These are phyloP conservation scores for Antennarius striatus DNA, from an alignment of 2,113 vertebrate species.

Conservation along the genomic window DNA sequence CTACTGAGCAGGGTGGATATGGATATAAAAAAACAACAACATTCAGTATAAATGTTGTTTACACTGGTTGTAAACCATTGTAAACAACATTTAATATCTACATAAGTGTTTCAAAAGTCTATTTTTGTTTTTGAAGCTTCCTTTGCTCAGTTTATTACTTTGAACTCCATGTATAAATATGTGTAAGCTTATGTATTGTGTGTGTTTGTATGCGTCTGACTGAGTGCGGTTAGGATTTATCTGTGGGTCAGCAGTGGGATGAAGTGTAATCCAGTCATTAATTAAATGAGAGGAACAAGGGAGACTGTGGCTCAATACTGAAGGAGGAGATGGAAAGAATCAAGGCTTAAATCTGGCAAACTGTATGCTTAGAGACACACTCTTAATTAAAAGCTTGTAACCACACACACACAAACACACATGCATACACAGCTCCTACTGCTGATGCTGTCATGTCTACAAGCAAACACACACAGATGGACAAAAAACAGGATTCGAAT, in stretches of 20 bases:
- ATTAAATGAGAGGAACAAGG: slow-evolving; percentile 59
- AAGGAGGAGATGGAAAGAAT: slow-evolving; percentile 52
- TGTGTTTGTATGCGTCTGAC: neutral
- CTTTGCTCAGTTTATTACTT: neutral
- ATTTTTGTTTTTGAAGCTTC: slow-evolving; percentile 5
- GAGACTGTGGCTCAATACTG: slow-evolving; percentile 19
- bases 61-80: too few relatives aligned
- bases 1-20: too few relatives aligned
- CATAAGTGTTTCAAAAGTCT: neutral
- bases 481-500: slow-evolving; percentile 61
- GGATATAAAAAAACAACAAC: too few relatives aligned
- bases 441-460: slow-evolving; percentile 36
- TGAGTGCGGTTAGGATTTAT: slow-evolving; percentile 21
- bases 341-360: slow-evolving; percentile 57
- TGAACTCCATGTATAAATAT: neutral
- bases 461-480: slow-evolving; percentile 56
- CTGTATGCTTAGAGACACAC: slow-evolving; percentile 51
- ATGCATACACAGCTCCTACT: slow-evolving; percentile 26
- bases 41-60: too few relatives aligned
- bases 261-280: slow-evolving; percentile 63
- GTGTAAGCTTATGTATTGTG: neutral
- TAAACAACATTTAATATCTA: too few relatives aligned
- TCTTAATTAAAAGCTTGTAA: slow-evolving; percentile 67
- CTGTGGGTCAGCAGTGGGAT: slow-evolving; percentile 51
- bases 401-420: slow-evolving; percentile 20